phyloP scores from a whole-genome alignment of 2,888 invertebrate genomes.

The Eustalomyia histrio region DNA sequence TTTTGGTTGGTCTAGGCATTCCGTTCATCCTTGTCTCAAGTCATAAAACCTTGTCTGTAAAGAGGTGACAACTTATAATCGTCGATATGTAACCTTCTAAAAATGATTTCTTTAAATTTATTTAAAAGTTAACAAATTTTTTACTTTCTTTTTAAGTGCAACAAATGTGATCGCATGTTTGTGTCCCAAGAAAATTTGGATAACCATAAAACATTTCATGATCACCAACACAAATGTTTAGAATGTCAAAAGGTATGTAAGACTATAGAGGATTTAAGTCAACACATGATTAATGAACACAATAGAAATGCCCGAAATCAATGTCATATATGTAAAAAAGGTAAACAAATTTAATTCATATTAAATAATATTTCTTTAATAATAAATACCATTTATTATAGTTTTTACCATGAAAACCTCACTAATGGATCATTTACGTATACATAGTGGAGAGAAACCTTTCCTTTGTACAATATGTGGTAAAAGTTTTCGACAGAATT shows the following conservation, averaged over 20 bases:
- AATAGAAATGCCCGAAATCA: conserved; percentile 80
- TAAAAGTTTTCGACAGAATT: conserved; percentile 82
- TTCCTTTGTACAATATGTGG: conserved; percentile 82
- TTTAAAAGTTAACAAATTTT: too few relatives aligned
- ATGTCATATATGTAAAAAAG: conserved; percentile 78
- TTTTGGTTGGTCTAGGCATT: too few relatives aligned
- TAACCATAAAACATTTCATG: conserved; percentile 80
- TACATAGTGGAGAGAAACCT: conserved; percentile 83
- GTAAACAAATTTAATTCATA: conserved; percentile 63
- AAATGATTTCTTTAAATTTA: too few relatives aligned
- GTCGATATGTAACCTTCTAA: too few relatives aligned
- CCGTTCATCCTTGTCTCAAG: too few relatives aligned
- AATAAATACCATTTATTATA: conserved; percentile 56
- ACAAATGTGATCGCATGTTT: conserved; percentile 80
- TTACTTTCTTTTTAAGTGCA: conserved; percentile 77
- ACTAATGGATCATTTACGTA: conserved; percentile 82
- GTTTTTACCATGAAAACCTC: conserved; percentile 82
- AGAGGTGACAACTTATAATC: too few relatives aligned
- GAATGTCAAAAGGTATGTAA: conserved; percentile 79
- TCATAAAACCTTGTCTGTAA: too few relatives aligned
- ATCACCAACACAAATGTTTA: conserved; percentile 70
- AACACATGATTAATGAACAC: conserved; percentile 80
- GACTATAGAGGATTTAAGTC: conserved; percentile 79
- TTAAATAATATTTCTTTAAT: neutral
- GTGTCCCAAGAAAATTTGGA: conserved; percentile 81